Evolutionary conservation across 1,140 invertebrate species (phyloP), one percentile per base, ranked within the genome.

Genomic region (Eriosoma lanigerum): DNA sequence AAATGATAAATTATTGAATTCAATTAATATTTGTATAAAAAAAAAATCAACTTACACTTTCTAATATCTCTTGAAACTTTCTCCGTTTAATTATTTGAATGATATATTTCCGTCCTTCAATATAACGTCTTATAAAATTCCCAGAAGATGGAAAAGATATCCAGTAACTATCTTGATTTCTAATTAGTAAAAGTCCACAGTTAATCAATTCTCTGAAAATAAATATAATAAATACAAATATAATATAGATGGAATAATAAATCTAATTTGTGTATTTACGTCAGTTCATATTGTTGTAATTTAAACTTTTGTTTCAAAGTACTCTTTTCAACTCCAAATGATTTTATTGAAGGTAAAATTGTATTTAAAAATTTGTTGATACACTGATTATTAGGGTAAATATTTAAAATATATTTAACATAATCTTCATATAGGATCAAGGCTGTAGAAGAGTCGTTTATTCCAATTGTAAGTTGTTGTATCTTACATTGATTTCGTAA

Each of bases 61-160:
- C 70, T 68, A 81, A 78, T 52, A 81, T 78, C 29, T 81, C 81
- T 19, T 75, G 81, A 78, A 75, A 66, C 62, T 76, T 81, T n/a
- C 60, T 62, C 1, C 73, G 72, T 62, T 56, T 76, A 9, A 81
- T 81, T 38, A 78, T 78, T 26, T 81, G 56, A 26, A 78, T 29
- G 6, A 81, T 66, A 66, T 48, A 54, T 66, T 76, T 73, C 29
- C 62, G 56, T 6, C 81, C 60, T 76, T 81, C 73, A 44, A 46
- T 52, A 17, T 54, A 60, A 50, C 48, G 62, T 10, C 24, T 81
- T 17, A 81, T 78, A 81, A 81, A 81, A 13, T 44, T 66, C 9
- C 81, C 60, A 54, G 81, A 60, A 17, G 73, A 81, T 38, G 81
- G 81, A 78, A 81, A 81, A 52, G 81, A 81, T 66, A 81, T 66